Percentiles rank a stretch among this genome's conserved stretches.
Conservation (phyloP, 1,140 invertebrate genomes). For the Cyclargus thomasi region DNA sequence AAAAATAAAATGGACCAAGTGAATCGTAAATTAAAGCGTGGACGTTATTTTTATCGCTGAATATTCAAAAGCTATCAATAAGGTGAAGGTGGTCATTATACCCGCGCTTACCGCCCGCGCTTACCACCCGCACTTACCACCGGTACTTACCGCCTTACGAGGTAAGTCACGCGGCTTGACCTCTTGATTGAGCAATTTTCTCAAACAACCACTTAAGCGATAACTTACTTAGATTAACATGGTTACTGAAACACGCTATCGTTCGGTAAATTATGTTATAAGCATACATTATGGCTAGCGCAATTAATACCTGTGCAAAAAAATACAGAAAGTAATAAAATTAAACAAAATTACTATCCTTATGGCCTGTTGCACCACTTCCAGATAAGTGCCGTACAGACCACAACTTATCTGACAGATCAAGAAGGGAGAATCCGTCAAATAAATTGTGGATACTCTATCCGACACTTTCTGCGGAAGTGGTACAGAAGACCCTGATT, state of each 20-base stretch:
- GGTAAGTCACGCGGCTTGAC: slow-evolving; percentile 50
- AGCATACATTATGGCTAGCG: slow-evolving; percentile 9
- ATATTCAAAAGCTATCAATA: slow-evolving; percentile 42
- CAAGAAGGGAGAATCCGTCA: no score
- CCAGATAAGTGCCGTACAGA: no score
- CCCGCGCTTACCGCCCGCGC: no score
- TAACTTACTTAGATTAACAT: slow-evolving; percentile 54
- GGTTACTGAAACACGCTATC: slow-evolving; percentile 29
- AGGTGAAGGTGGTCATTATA: slow-evolving; percentile 39
- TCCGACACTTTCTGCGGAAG: no score
- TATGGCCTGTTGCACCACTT: no score
- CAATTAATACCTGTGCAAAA: background rate
- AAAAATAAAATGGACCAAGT: background rate
- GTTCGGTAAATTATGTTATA: slow-evolving; percentile 11
- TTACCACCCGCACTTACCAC: no score
- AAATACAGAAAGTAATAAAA: background rate
- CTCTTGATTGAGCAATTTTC: slow-evolving; percentile 58
- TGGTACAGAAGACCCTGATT: no score
- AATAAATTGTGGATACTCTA: no score
- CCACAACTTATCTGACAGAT: no score
- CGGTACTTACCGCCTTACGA: slow-evolving; percentile 29
- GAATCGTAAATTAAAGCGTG: slow-evolving; percentile 13
- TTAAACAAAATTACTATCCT: background rate
- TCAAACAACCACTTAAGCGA: slow-evolving; percentile 47
- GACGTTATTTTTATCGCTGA: slow-evolving; percentile 29